Base-by-base conservation (phyloP, 2,888 invertebrate genomes). In the Lissocephala sabroskyi region DNA sequence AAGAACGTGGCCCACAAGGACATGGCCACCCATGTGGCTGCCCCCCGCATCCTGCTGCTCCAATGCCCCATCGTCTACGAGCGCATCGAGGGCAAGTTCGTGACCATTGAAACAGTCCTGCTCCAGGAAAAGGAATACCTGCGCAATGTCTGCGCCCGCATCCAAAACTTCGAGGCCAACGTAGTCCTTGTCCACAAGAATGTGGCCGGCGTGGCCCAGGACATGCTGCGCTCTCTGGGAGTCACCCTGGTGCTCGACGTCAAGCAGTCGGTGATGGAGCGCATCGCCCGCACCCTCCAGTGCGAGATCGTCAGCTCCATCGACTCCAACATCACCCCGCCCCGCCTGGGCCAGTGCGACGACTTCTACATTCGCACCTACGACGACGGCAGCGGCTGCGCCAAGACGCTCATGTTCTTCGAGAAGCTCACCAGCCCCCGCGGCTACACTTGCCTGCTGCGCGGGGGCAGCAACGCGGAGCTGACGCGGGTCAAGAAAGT, bases 1-100 rank as follows among this genome's bases (percentile, higher is more conserved):
- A 98, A 99, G 86, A 96, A 97, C 83, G 92, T 98, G 0, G 93
- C 95, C 0, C 97, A 98, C 85, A 92, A 93, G 84, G 92, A 89
- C 42, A 96, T 96, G 95, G 88, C 90, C 3, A 89, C 90, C 1
- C 88, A 90, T 77, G 89, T 97, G 40, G 88, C 89, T 1, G 91
- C 93, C 74, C 97, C 98, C 0, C 91, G 91, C 59, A 92, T 98
- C 55, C 86, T 98, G 7, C 85, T 98, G 6, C 86, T 98, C 13
- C 91, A 93, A 64, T 95, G 96, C 52, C 92, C 97, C 2, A 92
- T 99, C 44, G 96, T 96, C 54, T 99, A 98, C 83, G 97, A 98
- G 82, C 87, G 97, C 48, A 93, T 95, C 1, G 96, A 97, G 81
- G 96, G 96, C 10, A 94, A 96, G 80, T 88, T 98, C 55, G 91